Conservation (phyloP, 2,113 vertebrate genomes). For the Miniopterus natalensis region DNA sequence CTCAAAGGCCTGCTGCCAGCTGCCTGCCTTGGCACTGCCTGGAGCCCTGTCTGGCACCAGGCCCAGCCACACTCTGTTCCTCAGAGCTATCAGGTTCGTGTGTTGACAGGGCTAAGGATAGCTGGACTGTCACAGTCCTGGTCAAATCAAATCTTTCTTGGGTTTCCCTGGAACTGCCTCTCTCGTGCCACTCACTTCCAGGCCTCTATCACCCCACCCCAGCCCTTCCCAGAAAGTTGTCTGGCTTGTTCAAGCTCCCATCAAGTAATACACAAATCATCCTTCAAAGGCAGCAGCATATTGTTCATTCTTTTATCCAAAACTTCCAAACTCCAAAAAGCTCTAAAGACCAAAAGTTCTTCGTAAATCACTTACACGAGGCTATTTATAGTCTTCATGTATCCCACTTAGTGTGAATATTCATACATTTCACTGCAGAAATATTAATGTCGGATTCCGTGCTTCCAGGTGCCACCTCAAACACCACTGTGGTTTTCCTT, state of each 20-base stretch:
- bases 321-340: constrained; percentile 32
- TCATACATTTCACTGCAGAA: neutral
- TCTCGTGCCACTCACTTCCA: neutral
- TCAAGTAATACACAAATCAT: neutral
- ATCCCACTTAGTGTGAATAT: neutral
- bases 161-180: neutral
- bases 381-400: neutral
- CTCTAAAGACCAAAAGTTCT: neutral
- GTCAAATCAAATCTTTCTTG: neutral
- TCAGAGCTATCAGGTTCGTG: neutral
- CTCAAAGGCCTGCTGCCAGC: neutral
- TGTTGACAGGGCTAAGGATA: neutral
- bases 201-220: neutral
- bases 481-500: neutral
- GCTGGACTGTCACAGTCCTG: neutral
- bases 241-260: neutral
- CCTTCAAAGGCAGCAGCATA: neutral
- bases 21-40: neutral
- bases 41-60: neutral
- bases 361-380: neutral
- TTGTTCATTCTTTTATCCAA: neutral
- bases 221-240: neutral
- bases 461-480: neutral
- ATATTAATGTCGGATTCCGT: neutral
- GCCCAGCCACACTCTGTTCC: neutral